Base-by-base conservation (phyloP, 2,797 vertebrate species). In the Antrozous pallidus region DNA sequence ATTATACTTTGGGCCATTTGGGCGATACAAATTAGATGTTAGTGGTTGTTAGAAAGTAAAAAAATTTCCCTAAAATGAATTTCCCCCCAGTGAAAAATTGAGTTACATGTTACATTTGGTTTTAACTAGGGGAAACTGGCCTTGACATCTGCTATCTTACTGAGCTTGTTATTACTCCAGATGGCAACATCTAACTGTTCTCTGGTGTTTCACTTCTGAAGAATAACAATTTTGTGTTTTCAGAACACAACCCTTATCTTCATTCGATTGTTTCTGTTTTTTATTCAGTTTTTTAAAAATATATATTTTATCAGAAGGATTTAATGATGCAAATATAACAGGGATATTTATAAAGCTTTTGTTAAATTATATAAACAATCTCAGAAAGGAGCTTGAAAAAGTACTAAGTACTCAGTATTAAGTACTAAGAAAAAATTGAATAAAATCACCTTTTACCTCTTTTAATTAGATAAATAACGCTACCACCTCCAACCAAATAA, bases 111-210 rank as follows among this genome's bases (percentile, higher is more conserved):
- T 95, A 73, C 85, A 95, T 95, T 94, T 94, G 74, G 45, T 95
- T 96, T 96, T 92, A 90, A 96, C 87, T 95, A 86, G 77, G 40
- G 90, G 91, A 95, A 96, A 56, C 69, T 92, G 74, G 84, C 74
- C 84, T 90, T 93, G 94, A 95, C 97, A 97, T 96, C 97, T 97
- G 96, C 83, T 94, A 7, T 93, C 70, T 95, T 78, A 56, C 73
- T 54, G 90, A 90, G 87, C 78, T 58, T 83, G 88, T 95, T 94
- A 95, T 91, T 95, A 85, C 89, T 95, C 95, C 97, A 97, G 91
- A 97, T 97, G 97, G 95, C 84, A 90, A 45, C 58, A 94, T 75
- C 85, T 80, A 88, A 95, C 77, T 94, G 81, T 91, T 97, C 89
- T 89, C 84, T 8, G 63, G 42, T 49, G 80, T 88, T 94, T 89